Conservation (phyloP, 1,140 invertebrate species). For the Maconellicoccus hirsutus region DNA sequence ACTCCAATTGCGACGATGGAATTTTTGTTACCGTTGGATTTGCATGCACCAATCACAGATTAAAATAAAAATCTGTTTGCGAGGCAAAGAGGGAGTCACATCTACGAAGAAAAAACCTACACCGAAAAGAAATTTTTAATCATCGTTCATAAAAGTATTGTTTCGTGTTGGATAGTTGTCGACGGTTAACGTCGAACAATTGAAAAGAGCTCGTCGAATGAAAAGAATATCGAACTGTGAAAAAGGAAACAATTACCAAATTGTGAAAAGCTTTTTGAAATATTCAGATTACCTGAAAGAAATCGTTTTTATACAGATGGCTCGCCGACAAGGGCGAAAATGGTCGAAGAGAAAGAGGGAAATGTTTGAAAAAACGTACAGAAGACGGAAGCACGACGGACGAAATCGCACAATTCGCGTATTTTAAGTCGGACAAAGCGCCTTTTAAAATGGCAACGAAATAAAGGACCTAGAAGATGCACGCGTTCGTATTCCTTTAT, state of each 20-base stretch:
- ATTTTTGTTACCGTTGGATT: too few relatives aligned
- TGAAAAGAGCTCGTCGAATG: background rate
- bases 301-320: background rate
- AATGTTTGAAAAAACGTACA: too few relatives aligned
- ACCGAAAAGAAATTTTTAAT: background rate
- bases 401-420: background rate
- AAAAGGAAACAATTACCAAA: background rate
- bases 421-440: background rate
- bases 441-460: background rate
- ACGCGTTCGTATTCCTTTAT: background rate
- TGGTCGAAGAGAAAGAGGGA: too few relatives aligned
- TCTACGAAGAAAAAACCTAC: too few relatives aligned
- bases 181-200: background rate
- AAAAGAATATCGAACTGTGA: constrained; percentile 5
- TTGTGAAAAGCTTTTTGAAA: constrained; percentile 3
- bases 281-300: constrained; percentile 9
- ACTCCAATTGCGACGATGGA: too few relatives aligned
- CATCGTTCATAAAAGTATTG: background rate
- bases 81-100: too few relatives aligned
- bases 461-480: background rate
- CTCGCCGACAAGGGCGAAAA: too few relatives aligned
- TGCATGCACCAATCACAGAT: too few relatives aligned
- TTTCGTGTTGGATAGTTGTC: background rate
- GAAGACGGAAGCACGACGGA: too few relatives aligned
- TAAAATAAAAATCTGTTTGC: too few relatives aligned